Evolutionary conservation across 37 sponge, comb jelly and placozoan species (phyloP), one percentile per base, ranked within the genome.

Genomic region (Aphrocallistes beatrix): DNA sequence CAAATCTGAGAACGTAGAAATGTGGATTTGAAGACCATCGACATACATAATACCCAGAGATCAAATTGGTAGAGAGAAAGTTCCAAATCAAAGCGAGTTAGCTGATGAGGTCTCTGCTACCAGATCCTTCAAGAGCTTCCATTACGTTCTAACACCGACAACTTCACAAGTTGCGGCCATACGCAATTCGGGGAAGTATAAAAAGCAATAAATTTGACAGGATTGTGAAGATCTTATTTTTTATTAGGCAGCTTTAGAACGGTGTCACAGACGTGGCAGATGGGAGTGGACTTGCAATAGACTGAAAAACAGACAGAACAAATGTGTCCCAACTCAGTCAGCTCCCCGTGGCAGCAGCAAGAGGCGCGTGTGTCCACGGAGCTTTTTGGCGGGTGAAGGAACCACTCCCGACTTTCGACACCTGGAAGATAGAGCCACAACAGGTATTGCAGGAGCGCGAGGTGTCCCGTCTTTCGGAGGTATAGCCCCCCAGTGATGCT

Each of bases 401-500:
- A 60, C 75, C 75, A 60, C 1, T 3, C 75, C 10, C 75, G 75
- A 3, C 6, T 60, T 13, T 60, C 75, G 10, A 60, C 21, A 19
- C n/a, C 75, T 13, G 75, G 75, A 3, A 60, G 75, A 13, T 60
- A 60, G 75, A 60, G n/a, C 75, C 75, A 60, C 17, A 60, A 30
- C 17, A 60, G 34, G 75, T 19, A 60, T 30, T 60, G 75, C 8
- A 60, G 75, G 10, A 60, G 75, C 8, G 75, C 75, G 8, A 28
- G n/a, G 75, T 60, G 75, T 30, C 75, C 75, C 6, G 75, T 30
- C 34, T 60, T 60, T 3, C 75, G 75, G 8, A 60, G 75, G n/a
- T 60, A 60, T 28, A 60, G 75, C 75, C 75, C 75, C 25, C 75
- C 75, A 60, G 75, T 60, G 10, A 60, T 60, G 75, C 21, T 60